phyloP scores from a whole-genome alignment of 2,797 vertebrate species.

The Ataeniobius toweri region DNA sequence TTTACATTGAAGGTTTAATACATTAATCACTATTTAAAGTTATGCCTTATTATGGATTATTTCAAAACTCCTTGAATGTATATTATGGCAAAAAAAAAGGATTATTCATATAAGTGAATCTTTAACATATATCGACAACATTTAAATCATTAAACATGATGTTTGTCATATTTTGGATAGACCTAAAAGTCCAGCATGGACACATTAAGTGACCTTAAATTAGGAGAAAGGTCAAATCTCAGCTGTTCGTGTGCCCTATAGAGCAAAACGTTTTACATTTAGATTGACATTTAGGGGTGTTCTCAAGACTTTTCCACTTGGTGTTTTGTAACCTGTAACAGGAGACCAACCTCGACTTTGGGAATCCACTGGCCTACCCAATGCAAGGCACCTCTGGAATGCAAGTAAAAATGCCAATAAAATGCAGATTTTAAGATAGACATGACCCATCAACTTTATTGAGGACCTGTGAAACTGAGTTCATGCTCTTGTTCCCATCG shows the following conservation, averaged over 20 bases:
- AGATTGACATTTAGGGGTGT: neutral
- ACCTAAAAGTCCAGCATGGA: neutral
- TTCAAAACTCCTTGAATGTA: neutral
- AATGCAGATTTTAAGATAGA: neutral
- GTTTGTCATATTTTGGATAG: neutral
- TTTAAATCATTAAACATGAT: neutral
- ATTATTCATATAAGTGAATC: neutral
- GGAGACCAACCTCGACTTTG: neutral
- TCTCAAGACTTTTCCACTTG: neutral
- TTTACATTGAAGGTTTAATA: neutral
- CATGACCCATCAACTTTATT: neutral
- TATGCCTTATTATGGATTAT: neutral
- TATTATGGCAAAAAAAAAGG: neutral
- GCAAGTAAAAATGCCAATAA: neutral
- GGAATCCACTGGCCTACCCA: no score
- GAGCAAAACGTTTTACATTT: neutral
- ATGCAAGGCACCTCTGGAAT: neutral
- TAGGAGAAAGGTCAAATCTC: neutral
- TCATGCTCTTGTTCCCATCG: neutral
- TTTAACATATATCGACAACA: no score
- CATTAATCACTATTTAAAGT: neutral
- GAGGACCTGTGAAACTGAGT: neutral
- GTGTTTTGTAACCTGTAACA: neutral
- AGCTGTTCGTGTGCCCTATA: no score
- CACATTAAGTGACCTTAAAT: neutral